Evolutionary conservation across 2,797 vertebrate species (phyloP).

Genomic region (Oreortyx pictus): DNA sequence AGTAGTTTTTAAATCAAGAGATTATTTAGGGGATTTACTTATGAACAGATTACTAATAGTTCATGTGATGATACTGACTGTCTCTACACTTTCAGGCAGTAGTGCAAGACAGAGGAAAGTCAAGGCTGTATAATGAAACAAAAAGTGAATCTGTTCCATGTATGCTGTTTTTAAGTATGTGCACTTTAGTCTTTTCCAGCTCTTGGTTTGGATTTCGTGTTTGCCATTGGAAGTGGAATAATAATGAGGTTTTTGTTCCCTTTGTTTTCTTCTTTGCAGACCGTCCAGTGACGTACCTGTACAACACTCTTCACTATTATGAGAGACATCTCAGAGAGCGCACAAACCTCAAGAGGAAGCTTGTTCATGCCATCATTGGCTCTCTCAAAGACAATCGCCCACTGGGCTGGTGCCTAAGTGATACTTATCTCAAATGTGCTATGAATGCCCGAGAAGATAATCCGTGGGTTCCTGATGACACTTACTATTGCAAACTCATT

Average conservation of each 20-base stretch:
- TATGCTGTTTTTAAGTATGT: neutral
- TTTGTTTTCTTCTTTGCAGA: constrained; percentile 80
- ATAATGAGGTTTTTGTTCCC: neutral
- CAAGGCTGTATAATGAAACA: neutral
- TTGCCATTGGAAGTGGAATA: neutral
- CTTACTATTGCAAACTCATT: constrained; percentile 98
- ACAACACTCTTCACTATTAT: constrained; percentile 98
- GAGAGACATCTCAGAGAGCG: constrained; percentile 94
- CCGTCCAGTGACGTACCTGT: constrained; percentile 97
- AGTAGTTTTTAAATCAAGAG: neutral
- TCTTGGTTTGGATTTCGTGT: neutral
- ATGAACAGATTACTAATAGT: neutral
- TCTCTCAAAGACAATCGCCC: constrained; percentile 97
- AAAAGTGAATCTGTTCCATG: neutral
- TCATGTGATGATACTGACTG: neutral
- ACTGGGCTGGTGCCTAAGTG: constrained; percentile 95
- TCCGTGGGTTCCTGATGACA: constrained; percentile 95
- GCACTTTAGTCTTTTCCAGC: neutral
- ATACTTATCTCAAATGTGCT: constrained; percentile 93
- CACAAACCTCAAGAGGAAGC: constrained; percentile 93
- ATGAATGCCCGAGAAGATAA: constrained; percentile 96
- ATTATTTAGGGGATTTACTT: neutral
- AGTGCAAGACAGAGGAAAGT: neutral
- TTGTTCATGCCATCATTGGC: constrained; percentile 97
- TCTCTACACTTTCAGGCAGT: neutral